Conservation (phyloP, 2,888 invertebrate genomes). For the Agonopterix alstromeriana region DNA sequence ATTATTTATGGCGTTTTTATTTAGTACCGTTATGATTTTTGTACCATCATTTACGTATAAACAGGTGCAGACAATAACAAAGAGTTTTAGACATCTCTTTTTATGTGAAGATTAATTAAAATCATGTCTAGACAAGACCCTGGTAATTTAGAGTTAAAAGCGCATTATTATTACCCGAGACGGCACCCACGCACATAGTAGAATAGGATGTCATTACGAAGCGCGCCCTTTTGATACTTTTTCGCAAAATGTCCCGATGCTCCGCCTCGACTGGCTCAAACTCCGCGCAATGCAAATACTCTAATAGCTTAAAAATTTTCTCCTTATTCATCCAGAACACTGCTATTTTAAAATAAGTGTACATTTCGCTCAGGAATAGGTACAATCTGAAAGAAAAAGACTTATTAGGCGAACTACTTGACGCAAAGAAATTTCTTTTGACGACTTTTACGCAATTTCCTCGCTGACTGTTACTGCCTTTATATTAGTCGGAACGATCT, state of each 20-base stretch:
- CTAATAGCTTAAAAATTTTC: slow-evolving; percentile 50
- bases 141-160: no score
- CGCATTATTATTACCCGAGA: slow-evolving; percentile 42
- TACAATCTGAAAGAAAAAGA: slow-evolving; percentile 50
- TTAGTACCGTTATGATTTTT: no score
- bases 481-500: no score
- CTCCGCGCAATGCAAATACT: slow-evolving; percentile 54
- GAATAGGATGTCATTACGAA: slow-evolving; percentile 64
- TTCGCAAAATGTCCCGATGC: slow-evolving; percentile 49
- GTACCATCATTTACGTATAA: no score
- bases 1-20: no score
- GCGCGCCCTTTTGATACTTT: slow-evolving; percentile 55
- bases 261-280: slow-evolving; percentile 58
- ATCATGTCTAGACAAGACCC: no score
- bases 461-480: slow-evolving; percentile 1
- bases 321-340: slow-evolving; percentile 64
- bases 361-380: slow-evolving; percentile 70
- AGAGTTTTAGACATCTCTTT: no score
- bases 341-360: slow-evolving; percentile 64
- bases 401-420: neutral
- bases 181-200: slow-evolving; percentile 64
- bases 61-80: no score
- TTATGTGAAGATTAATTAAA: no score
- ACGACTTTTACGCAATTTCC: neutral
- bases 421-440: neutral